A percentile compares a stretch with the other conserved stretches of the same genome.
phyloP scores from a whole-genome alignment of 2,113 vertebrate genomes.

The Platichthys stellatus region DNA sequence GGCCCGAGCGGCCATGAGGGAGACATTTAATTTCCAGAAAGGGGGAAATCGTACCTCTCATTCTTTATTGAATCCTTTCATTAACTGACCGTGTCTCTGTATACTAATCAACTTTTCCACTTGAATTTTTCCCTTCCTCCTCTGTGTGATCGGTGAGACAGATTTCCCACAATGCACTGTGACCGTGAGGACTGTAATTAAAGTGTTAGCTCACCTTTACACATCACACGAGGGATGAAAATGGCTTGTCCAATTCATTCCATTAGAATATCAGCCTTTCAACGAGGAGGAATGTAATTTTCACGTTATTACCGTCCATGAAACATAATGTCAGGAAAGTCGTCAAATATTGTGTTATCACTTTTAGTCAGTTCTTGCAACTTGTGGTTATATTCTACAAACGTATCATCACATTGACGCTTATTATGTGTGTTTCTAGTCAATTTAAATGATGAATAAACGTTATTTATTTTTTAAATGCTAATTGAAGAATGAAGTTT shows the following conservation, averaged over 20 bases:
- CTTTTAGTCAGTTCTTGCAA: slow-evolving; percentile 2
- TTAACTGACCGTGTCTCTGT: neutral
- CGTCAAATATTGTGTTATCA: neutral
- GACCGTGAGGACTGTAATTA: slow-evolving; percentile 47
- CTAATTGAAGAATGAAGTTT: too few relatives aligned
- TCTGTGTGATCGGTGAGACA: neutral
- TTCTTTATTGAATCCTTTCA: neutral
- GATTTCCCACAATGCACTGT: neutral
- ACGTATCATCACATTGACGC: slow-evolving; percentile 13
- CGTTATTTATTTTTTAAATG: too few relatives aligned
- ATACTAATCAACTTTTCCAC: slow-evolving; percentile 5
- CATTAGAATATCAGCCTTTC: slow-evolving; percentile 44
- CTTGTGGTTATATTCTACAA: neutral
- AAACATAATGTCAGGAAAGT: slow-evolving; percentile 12
- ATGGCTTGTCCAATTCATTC: slow-evolving; percentile 30
- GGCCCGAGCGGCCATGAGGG: neutral
- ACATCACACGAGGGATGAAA: slow-evolving; percentile 39
- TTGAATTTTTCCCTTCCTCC: neutral
- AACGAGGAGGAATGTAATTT: slow-evolving; percentile 39
- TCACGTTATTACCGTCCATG: slow-evolving; percentile 41
- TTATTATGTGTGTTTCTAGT: neutral
- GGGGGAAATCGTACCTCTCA: neutral
- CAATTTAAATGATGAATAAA: too few relatives aligned
- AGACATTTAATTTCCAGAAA: neutral
- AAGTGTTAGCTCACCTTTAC: slow-evolving; percentile 45